A percentile compares a stretch with the other conserved stretches of the same genome.
Evolutionary conservation across 2,113 vertebrate species (phyloP).

Genomic region (Salvelinus fontinalis): DNA sequence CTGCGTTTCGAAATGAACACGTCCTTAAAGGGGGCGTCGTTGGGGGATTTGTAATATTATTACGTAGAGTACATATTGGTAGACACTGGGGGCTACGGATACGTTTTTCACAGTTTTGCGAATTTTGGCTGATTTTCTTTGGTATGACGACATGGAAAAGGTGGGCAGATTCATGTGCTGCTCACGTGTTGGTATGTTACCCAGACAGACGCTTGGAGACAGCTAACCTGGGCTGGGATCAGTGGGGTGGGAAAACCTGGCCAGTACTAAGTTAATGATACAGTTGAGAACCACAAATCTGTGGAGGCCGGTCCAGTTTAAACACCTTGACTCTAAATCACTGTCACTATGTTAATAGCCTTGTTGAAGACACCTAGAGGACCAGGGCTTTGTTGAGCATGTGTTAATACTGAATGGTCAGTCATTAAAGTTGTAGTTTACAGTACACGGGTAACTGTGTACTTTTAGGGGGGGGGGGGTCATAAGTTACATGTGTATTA

Average conservation of each 20-base stretch:
- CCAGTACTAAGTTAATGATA: constrained; percentile 30
- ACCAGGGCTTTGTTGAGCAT: not conserved
- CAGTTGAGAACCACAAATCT: constrained; percentile 19
- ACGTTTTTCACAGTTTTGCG: constrained; percentile 10
- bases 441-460: not conserved
- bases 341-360: constrained; percentile 8
- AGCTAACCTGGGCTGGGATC: not conserved
- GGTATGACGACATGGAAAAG: constrained; percentile 10
- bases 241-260: constrained; percentile 4
- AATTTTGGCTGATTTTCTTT: constrained; percentile 9
- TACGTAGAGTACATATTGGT: not conserved
- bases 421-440: constrained; percentile 30
- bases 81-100: not conserved
- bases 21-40: constrained; percentile 30
- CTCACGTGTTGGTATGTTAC: not conserved
- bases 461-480: not conserved
- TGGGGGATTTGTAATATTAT: not conserved
- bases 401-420: constrained; percentile 3
- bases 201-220: constrained; percentile 14
- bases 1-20: constrained; percentile 31
- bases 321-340: constrained; percentile 42
- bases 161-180: constrained; percentile 9
- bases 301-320: constrained; percentile 28
- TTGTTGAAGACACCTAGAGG: constrained; percentile 21
- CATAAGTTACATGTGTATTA: not conserved